Evolutionary conservation across 2,888 invertebrate genomes (phyloP).

Genomic region (Lasioglossum marginatum): DNA sequence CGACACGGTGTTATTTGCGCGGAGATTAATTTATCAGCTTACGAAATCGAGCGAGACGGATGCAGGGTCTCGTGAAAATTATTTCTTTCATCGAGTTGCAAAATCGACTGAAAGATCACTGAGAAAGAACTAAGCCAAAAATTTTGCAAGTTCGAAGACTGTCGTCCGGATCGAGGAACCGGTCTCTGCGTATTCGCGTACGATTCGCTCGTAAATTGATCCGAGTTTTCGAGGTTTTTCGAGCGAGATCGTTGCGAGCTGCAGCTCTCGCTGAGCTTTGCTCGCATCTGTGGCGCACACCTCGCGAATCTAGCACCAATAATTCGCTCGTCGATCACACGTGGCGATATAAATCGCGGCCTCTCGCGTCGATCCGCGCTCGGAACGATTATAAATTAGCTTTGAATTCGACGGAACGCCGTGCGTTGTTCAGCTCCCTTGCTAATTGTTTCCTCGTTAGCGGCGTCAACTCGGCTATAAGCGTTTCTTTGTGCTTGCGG

Average conservation of each 20-base stretch:
- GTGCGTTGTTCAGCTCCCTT: neutral
- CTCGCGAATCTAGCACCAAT: neutral
- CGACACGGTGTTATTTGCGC: neutral
- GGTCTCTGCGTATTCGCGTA: neutral
- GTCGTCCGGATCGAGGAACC: neutral
- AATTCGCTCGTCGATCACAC: neutral
- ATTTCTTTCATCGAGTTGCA: neutral
- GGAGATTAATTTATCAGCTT: neutral
- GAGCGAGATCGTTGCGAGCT: neutral
- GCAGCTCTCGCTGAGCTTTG: neutral
- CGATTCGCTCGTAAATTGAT: neutral
- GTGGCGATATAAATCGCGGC: neutral
- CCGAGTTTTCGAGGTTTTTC: neutral
- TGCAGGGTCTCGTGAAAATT: neutral
- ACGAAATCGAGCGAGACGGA: neutral
- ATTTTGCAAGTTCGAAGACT: too few species aligned
- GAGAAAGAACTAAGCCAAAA: neutral
- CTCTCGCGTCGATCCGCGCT: neutral
- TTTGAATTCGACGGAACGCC: neutral
- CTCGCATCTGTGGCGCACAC: neutral
- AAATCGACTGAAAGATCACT: neutral
- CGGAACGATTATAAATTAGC: slow-evolving; percentile 7
- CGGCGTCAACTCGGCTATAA: neutral
- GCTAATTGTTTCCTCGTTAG: slow-evolving; percentile 30
- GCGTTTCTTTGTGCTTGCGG: slow-evolving; percentile 20